phyloP scores from a whole-genome alignment of 2,888 invertebrate genomes.

The Bedellia somnulentella region DNA sequence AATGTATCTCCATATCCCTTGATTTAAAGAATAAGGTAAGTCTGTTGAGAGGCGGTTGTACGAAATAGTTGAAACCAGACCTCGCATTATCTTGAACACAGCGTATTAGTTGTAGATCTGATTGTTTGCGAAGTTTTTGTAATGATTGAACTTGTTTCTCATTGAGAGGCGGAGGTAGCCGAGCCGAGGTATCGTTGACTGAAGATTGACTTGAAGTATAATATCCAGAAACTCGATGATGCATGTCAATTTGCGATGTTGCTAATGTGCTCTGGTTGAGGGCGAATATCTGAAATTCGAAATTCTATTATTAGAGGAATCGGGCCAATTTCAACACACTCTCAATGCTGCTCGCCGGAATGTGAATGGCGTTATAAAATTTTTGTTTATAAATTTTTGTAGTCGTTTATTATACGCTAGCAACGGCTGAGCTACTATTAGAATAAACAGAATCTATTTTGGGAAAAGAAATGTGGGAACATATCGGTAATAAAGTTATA shows the following conservation, averaged over 20 bases:
- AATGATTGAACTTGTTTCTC: constrained; percentile 64
- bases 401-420: too few relatives aligned
- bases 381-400: too few relatives aligned
- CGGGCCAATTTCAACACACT: too few relatives aligned
- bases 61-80: constrained; percentile 80
- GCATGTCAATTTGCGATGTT: constrained; percentile 69
- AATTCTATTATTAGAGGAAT: too few relatives aligned
- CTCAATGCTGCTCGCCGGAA: too few relatives aligned
- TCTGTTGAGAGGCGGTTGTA: constrained; percentile 80
- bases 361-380: too few relatives aligned
- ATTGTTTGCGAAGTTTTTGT: constrained; percentile 83
- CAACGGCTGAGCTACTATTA: too few relatives aligned
- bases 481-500: too few relatives aligned
- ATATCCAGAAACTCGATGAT: constrained; percentile 84
- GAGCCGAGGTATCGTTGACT: constrained; percentile 28
- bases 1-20: constrained; percentile 77
- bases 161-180: constrained; percentile 63
- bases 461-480: too few relatives aligned
- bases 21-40: constrained; percentile 84
- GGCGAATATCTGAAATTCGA: constrained; percentile 57
- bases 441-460: too few relatives aligned
- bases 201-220: constrained; percentile 85
- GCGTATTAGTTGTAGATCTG: constrained; percentile 84
- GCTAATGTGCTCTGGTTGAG: constrained; percentile 63
- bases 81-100: constrained; percentile 87